Conservation (phyloP, 2,113 vertebrate species). For the Thomomys bottae region DNA sequence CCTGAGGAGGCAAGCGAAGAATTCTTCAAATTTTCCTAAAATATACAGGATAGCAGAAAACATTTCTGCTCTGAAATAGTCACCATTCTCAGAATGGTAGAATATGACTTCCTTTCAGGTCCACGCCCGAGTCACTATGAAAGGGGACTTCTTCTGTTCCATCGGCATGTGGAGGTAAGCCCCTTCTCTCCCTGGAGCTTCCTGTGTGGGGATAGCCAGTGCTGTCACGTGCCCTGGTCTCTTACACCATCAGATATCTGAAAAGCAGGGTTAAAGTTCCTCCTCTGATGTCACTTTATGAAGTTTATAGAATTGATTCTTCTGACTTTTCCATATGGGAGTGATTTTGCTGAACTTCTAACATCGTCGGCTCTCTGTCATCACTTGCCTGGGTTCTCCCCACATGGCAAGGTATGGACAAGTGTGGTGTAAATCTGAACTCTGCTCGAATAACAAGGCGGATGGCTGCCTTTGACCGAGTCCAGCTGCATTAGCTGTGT, state of each 20-base stretch:
- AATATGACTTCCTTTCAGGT: conserved; percentile 8
- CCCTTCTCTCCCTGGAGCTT: not conserved
- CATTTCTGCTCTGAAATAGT: not conserved
- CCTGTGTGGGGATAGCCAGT: not conserved
- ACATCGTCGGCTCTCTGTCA: conserved; percentile 30
- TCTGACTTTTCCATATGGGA: conserved; percentile 63
- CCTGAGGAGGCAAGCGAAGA: not conserved
- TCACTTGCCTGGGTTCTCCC: not conserved
- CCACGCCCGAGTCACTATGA: not conserved
- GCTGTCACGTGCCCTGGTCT: not conserved
- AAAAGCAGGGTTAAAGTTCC: conserved; percentile 30
- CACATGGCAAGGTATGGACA: conserved; percentile 48
- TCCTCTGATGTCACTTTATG: conserved; percentile 49
- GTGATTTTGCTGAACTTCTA: conserved; percentile 73
- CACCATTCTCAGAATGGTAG: not conserved
- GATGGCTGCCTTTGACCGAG: not conserved
- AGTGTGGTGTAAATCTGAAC: not conserved
- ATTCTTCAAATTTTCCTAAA: not conserved
- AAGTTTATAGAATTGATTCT: conserved; percentile 48
- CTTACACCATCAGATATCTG: conserved; percentile 18
- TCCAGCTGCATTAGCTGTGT: rapidly evolving
- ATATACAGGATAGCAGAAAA: not conserved
- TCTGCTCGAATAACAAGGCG: not conserved
- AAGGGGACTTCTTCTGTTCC: not conserved
- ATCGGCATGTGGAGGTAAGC: not conserved